Evolutionary conservation across 2,797 vertebrate genomes (phyloP).

Genomic region (Cacajao melanocephalus): DNA sequence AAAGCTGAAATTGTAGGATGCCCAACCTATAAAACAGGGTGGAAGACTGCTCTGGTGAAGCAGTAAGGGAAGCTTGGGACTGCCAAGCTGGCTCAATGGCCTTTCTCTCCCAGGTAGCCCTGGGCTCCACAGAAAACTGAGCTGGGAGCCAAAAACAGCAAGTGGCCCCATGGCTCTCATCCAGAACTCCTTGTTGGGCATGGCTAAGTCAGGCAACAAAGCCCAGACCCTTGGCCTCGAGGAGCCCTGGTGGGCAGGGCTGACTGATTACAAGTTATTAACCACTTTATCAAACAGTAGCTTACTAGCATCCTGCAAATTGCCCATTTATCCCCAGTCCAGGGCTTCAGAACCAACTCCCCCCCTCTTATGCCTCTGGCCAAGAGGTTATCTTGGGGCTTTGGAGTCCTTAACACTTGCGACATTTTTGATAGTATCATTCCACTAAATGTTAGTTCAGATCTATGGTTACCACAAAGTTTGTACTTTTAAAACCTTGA

Average conservation of each 20-base stretch:
- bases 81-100: background rate
- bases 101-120: background rate
- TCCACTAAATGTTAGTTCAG: background rate
- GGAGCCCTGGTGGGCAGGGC: background rate
- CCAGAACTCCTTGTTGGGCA: background rate
- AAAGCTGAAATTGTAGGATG: background rate
- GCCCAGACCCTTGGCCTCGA: background rate
- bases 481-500: slow-evolving; percentile 12
- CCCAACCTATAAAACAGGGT: background rate
- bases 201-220: background rate
- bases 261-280: background rate
- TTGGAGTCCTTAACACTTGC: background rate
- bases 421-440: background rate
- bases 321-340: background rate
- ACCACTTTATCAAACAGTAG: background rate
- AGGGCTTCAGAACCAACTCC: background rate
- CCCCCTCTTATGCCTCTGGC: background rate
- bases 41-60: background rate
- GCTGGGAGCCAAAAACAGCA: background rate
- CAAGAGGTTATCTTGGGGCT: background rate
- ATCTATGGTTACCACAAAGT: background rate
- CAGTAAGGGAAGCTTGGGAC: background rate
- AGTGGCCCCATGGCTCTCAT: background rate
- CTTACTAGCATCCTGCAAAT: background rate
- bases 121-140: background rate